A percentile compares a stretch with the other conserved stretches of the same genome.
These are phyloP conservation scores for Myotis lucifugus DNA, from an alignment of 2,113 vertebrate genomes.

Conservation along the genomic window DNA sequence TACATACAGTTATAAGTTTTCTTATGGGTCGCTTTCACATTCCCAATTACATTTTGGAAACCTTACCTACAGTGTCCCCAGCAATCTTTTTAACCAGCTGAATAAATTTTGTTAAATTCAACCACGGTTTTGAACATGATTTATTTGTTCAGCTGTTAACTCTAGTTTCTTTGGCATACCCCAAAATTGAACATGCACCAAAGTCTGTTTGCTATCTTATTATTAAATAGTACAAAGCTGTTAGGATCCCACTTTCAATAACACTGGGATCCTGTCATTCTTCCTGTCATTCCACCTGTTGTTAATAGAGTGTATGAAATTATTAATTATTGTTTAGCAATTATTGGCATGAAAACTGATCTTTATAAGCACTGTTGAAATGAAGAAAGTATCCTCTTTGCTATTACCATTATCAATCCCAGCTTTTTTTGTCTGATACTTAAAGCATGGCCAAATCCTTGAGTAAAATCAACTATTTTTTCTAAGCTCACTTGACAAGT, in stretches of 20 bases:
- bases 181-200: constrained; percentile 50
- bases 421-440: constrained; percentile 11
- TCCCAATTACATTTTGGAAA: constrained; percentile 82
- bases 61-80: constrained; percentile 71
- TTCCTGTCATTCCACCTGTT: not conserved
- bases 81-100: constrained; percentile 68
- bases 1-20: constrained; percentile 57
- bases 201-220: constrained; percentile 62
- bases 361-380: constrained; percentile 31
- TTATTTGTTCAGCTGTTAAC: constrained; percentile 77
- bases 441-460: not conserved
- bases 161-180: constrained; percentile 66
- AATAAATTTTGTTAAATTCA: constrained; percentile 81
- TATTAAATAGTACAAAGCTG: constrained; percentile 60
- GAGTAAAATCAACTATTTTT: constrained; percentile 39
- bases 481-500: not conserved
- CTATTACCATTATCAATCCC: constrained; percentile 8
- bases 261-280: not conserved
- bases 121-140: constrained; percentile 71
- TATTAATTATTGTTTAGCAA: constrained; percentile 26
- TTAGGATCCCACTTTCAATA: not conserved
- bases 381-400: constrained; percentile 39
- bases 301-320: not conserved
- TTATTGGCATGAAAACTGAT: constrained; percentile 16
- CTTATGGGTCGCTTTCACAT: constrained; percentile 80